These are phyloP conservation scores for Leucosticte australis DNA, from an alignment of 2,113 vertebrate species.

Conservation along the genomic window DNA sequence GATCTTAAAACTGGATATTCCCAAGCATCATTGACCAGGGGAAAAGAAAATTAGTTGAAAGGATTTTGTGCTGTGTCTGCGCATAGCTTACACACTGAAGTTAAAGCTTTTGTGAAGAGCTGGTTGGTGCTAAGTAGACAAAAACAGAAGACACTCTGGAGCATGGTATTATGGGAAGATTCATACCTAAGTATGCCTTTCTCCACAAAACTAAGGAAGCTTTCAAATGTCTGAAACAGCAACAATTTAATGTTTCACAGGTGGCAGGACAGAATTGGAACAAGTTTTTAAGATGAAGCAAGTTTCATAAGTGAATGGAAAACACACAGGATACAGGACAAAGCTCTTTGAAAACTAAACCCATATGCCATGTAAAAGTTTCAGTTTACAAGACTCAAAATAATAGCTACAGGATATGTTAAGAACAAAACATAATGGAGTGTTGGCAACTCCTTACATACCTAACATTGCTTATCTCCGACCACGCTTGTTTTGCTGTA, in stretches of 20 bases:
- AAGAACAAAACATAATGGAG: slow-evolving; percentile 21
- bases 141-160: background rate
- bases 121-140: background rate
- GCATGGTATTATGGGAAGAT: background rate
- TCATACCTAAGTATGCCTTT: background rate
- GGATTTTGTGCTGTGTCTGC: background rate
- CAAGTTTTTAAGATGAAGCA: slow-evolving; percentile 49
- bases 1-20: background rate
- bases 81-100: background rate
- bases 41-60: background rate
- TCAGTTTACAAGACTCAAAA: slow-evolving; percentile 49
- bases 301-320: slow-evolving; percentile 37
- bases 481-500: background rate
- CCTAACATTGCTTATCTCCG: background rate
- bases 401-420: slow-evolving; percentile 13
- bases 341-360: slow-evolving; percentile 39
- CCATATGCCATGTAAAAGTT: slow-evolving; percentile 7
- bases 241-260: slow-evolving; percentile 61
- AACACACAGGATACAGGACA: slow-evolving; percentile 51
- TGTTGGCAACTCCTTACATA: background rate
- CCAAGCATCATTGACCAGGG: background rate
- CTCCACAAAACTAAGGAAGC: slow-evolving; percentile 22
- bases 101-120: background rate
- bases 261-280: slow-evolving; percentile 54
- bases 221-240: slow-evolving; percentile 23